A percentile compares a stretch with the other conserved stretches of the same genome.
phyloP scores from a whole-genome alignment of 2,888 invertebrate genomes.

The Platynereis dumerilii region DNA sequence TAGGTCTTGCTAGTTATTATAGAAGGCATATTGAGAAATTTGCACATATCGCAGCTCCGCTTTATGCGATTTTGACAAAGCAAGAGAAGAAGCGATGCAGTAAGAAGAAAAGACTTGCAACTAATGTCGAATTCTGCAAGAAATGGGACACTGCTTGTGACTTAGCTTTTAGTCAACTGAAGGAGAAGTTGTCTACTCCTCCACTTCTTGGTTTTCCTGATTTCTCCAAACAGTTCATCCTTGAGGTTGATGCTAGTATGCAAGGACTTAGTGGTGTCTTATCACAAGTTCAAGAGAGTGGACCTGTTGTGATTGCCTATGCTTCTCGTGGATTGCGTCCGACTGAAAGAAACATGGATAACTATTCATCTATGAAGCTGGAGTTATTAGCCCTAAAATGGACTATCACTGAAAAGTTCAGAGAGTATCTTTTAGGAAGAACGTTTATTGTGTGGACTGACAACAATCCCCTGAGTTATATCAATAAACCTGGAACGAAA shows the following conservation, averaged over 20 bases:
- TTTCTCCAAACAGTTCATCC: neutral
- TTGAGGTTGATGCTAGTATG: slow-evolving; percentile 23
- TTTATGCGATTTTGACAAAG: slow-evolving; percentile 1
- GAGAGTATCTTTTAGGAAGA: slow-evolving; percentile 12
- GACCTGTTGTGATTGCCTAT: slow-evolving; percentile 20
- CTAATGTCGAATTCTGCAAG: neutral
- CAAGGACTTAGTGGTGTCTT: slow-evolving; percentile 20
- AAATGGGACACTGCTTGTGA: slow-evolving; percentile 23
- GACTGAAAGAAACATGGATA: slow-evolving; percentile 11
- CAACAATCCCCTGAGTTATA: slow-evolving; percentile 4
- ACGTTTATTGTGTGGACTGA: slow-evolving; percentile 15
- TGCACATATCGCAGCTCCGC: slow-evolving; percentile 9
- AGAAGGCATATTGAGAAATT: slow-evolving; percentile 21
- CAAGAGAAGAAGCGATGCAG: neutral
- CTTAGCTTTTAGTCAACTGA: slow-evolving; percentile 11
- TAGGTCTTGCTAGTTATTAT: slow-evolving; percentile 23
- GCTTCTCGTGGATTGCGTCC: slow-evolving; percentile 6
- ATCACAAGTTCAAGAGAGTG: slow-evolving; percentile 15
- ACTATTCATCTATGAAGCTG: slow-evolving; percentile 21
- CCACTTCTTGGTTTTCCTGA: slow-evolving; percentile 30
- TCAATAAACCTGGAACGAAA: neutral
- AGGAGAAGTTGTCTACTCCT: slow-evolving; percentile 6
- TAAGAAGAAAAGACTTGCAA: neutral
- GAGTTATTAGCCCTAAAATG: slow-evolving; percentile 22
- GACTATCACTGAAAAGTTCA: slow-evolving; percentile 9